Conservation (phyloP, 2,888 invertebrate genomes). For the Dynastes tityus region DNA sequence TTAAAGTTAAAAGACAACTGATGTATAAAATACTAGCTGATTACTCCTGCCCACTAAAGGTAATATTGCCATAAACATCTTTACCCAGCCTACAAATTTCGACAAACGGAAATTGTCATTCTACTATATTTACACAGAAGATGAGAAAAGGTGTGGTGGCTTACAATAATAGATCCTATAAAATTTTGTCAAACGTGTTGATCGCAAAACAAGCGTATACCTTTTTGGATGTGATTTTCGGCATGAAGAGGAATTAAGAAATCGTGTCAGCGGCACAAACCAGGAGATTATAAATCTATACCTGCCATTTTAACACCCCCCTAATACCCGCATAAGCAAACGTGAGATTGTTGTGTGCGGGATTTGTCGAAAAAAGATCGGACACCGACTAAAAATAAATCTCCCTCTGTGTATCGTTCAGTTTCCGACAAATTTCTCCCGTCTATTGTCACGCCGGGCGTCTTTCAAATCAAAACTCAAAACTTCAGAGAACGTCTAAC, state of each 20-base stretch:
- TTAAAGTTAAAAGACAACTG: too few species aligned
- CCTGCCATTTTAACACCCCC: constrained; percentile 55
- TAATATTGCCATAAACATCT: too few species aligned
- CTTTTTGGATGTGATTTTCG: constrained; percentile 40
- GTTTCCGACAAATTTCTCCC: constrained; percentile 48
- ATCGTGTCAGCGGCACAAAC: constrained; percentile 54
- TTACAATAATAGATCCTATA: constrained; percentile 39
- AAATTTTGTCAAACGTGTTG: constrained; percentile 31
- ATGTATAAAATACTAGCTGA: too few species aligned
- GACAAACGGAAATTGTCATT: not conserved
- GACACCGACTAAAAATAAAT: constrained; percentile 26
- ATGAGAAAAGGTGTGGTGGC: not conserved
- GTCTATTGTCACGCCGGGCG: constrained; percentile 35
- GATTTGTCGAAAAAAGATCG: constrained; percentile 46
- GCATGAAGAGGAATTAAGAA: constrained; percentile 51
- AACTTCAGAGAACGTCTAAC: constrained; percentile 32
- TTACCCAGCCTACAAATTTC: not conserved
- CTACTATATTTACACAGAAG: not conserved
- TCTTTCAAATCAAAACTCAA: constrained; percentile 36
- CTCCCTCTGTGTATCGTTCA: constrained; percentile 14
- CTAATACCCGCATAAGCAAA: constrained; percentile 48
- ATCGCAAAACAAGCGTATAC: constrained; percentile 33
- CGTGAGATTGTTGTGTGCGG: constrained; percentile 49
- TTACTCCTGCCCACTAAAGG: too few species aligned
- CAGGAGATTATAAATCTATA: constrained; percentile 55